Conservation (phyloP, 1,140 invertebrate species). For the Cherax quadricarinatus region DNA sequence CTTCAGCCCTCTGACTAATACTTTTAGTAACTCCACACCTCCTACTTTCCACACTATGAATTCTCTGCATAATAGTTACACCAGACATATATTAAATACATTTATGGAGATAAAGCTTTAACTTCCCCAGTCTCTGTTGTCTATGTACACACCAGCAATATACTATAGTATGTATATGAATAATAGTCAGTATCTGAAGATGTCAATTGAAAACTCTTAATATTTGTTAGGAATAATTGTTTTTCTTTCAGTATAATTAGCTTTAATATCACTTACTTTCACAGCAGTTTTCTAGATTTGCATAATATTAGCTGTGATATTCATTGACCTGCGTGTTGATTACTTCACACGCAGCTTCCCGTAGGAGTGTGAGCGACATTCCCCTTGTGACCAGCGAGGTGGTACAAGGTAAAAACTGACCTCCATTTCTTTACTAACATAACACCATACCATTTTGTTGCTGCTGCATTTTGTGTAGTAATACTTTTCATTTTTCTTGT, state of each 20-base stretch:
- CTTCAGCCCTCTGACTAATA: too few relatives aligned
- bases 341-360: constrained; percentile 19
- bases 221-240: too few relatives aligned
- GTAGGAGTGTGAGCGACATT: constrained; percentile 62
- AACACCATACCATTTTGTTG: background rate
- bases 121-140: too few relatives aligned
- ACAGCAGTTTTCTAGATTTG: background rate
- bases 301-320: background rate
- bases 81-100: too few relatives aligned
- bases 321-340: background rate
- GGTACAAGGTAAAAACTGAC: constrained; percentile 43
- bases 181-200: too few relatives aligned
- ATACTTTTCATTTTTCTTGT: background rate
- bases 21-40: too few relatives aligned
- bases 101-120: too few relatives aligned
- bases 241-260: background rate
- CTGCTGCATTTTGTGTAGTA: background rate
- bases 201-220: too few relatives aligned
- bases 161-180: too few relatives aligned
- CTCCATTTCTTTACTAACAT: background rate
- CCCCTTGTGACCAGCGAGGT: constrained; percentile 72
- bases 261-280: background rate
- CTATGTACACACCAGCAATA: too few relatives aligned
- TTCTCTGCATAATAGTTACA: too few relatives aligned
- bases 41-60: too few relatives aligned